These are phyloP conservation scores for Pelecanoides urinatrix DNA, from an alignment of 2,113 vertebrate species.

Conservation along the genomic window DNA sequence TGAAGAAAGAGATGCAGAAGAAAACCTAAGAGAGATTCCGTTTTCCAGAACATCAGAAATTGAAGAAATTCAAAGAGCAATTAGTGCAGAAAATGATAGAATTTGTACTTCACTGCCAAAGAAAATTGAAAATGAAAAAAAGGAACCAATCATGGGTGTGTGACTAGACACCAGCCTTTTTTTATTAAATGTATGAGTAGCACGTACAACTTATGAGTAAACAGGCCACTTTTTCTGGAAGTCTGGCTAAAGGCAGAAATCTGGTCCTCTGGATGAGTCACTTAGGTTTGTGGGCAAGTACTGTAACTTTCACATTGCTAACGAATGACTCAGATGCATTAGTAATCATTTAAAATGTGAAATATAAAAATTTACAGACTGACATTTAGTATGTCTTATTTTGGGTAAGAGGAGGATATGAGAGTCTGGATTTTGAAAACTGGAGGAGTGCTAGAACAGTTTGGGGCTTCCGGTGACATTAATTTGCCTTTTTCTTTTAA, in stretches of 20 bases:
- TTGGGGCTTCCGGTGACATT: neutral
- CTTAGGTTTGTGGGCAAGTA: neutral
- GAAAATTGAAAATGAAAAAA: slow-evolving; percentile 17
- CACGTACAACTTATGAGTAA: neutral
- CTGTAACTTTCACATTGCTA: neutral
- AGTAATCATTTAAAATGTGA: slow-evolving; percentile 25
- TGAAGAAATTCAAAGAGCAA: slow-evolving; percentile 87
- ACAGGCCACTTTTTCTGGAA: neutral
- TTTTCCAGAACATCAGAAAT: slow-evolving; percentile 78
- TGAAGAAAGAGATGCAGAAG: slow-evolving; percentile 16
- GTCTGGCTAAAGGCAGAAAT: slow-evolving; percentile 2
- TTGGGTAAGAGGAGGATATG: neutral
- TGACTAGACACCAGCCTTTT: neutral
- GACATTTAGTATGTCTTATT: slow-evolving; percentile 29
- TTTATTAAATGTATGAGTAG: neutral
- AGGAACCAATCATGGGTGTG: slow-evolving; percentile 55
- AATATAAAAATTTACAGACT: neutral
- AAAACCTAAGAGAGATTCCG: slow-evolving; percentile 32
- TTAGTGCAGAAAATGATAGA: slow-evolving; percentile 87
- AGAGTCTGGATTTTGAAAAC: slow-evolving; percentile 34
- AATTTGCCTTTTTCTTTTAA: neutral
- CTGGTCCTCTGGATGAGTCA: slow-evolving; percentile 38
- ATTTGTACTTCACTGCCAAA: slow-evolving; percentile 63
- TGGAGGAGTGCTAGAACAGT: neutral
- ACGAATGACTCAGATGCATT: slow-evolving; percentile 43